These are phyloP conservation scores for Agrotis puta DNA, from an alignment of 2,888 invertebrate genomes.

Conservation along the genomic window DNA sequence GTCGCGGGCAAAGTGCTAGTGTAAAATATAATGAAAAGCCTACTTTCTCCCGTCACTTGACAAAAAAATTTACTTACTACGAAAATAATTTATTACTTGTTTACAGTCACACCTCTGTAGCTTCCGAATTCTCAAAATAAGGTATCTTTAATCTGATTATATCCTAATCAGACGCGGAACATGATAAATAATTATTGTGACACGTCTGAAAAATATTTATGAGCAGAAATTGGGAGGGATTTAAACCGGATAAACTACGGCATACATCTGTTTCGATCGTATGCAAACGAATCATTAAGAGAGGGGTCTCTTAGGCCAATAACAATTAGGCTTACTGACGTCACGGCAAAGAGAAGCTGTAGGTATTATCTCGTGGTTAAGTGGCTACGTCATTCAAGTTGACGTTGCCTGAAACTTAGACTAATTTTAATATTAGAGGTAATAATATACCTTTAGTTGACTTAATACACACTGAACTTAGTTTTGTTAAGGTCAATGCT, in stretches of 20 bases:
- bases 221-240: conserved; percentile 17
- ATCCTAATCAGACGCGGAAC: conserved; percentile 19
- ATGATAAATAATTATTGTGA: conserved; percentile 50
- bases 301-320: background rate
- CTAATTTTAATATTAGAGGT: background rate
- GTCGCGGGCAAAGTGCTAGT: no score
- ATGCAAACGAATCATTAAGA: conserved; percentile 24
- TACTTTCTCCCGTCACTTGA: background rate
- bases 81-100: background rate
- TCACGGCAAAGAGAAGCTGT: conserved; percentile 3
- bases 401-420: background rate
- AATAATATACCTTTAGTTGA: background rate
- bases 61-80: background rate
- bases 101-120: background rate
- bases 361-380: conserved; percentile 1
- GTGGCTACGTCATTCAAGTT: conserved; percentile 7
- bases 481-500: conserved; percentile 1
- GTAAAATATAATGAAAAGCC: no score
- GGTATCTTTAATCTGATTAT: conserved; percentile 19
- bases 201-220: conserved; percentile 52
- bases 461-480: no score
- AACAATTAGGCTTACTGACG: conserved; percentile 34
- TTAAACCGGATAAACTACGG: conserved; percentile 21
- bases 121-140: conserved; percentile 24
- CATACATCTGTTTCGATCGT: conserved; percentile 4